Base-by-base conservation (phyloP, 1,140 invertebrate species). In the Atopsyche davidsoni region DNA sequence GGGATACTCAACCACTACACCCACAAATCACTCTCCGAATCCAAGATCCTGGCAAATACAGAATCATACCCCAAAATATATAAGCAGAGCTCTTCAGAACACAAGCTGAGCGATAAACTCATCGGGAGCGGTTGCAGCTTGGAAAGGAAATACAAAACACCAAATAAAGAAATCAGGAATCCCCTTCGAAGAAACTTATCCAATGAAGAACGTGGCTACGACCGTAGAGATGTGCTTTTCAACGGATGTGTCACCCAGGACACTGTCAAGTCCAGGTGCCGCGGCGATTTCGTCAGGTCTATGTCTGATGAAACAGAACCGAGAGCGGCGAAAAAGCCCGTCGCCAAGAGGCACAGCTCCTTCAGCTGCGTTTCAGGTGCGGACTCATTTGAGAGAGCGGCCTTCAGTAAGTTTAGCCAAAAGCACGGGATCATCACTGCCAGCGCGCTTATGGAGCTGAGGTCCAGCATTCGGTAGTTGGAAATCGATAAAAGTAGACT, bases 341-440 rank as follows among this genome's bases (percentile, higher is more conserved):
- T 19, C 2, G 3, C 4, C 16, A 39, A 4, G 2, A n/a, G 36
- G 14, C 16, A 39, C 17, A 18, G 14, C 11, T 39, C 36, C 4
- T 39, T 16, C 11, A 18, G 36, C 2, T 4, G 36, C n/a, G 16
- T 39, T 16, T 16, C 36, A 10, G 24, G 4, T 24, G 13, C 14
- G 7, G 39, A 36, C 9, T 6, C 13, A 3, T 9, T 35, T 1
- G 40, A 50, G 1, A 43, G 32, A 17, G 34, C 40, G 6, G 9
- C 17, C 13, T 10, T 46, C 17, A 46, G 35, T 13, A 50, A 35
- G 22, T 31, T 40, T 11, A 59, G 50, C 38, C 64, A 66, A 6
- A 64, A 62, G 13, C 65, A 70, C 54, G 70, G 69, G 0, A 66
- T 73, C 0, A 72, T 73, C 2, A 71, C 70, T 0, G 70, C 69